phyloP scores from a whole-genome alignment of 2,888 invertebrate species.

The Mythimna albipuncta region DNA sequence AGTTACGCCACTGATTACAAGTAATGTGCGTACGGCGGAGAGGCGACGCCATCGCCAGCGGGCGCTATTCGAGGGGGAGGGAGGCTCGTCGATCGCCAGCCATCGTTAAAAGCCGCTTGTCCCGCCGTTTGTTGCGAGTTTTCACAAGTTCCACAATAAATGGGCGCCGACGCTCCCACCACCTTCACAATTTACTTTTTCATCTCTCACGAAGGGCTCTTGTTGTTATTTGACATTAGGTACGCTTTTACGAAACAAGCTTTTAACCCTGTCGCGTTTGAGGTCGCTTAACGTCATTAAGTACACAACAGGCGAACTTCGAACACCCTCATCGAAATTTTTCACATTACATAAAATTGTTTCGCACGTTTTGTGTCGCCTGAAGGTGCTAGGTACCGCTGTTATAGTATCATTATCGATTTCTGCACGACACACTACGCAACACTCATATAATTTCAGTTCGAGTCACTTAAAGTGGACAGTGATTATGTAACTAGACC shows the following conservation, averaged over 20 bases:
- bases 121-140: conserved; percentile 64
- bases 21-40: conserved; percentile 46
- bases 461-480: conserved; percentile 45
- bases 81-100: conserved; percentile 49
- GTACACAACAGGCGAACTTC: conserved; percentile 62
- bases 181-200: conserved; percentile 74
- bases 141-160: conserved; percentile 65
- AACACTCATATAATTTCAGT: conserved; percentile 50
- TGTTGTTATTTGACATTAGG: conserved; percentile 72
- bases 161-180: conserved; percentile 53
- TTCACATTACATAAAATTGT: conserved; percentile 69
- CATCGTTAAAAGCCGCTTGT: conserved; percentile 68
- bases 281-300: conserved; percentile 69
- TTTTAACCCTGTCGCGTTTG: conserved; percentile 69
- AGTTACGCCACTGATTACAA: conserved; percentile 36
- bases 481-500: conserved; percentile 62
- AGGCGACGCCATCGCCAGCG: conserved; percentile 3
- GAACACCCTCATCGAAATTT: conserved; percentile 68
- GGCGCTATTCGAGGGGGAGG: conserved; percentile 2
- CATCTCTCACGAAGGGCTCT: conserved; percentile 65
- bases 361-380: conserved; percentile 59
- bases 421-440: conserved; percentile 20
- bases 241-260: conserved; percentile 69
- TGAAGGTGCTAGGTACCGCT: conserved; percentile 50
- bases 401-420: conserved; percentile 59